Base-by-base conservation (phyloP, 2,113 vertebrate species). In the Pagrus major region DNA sequence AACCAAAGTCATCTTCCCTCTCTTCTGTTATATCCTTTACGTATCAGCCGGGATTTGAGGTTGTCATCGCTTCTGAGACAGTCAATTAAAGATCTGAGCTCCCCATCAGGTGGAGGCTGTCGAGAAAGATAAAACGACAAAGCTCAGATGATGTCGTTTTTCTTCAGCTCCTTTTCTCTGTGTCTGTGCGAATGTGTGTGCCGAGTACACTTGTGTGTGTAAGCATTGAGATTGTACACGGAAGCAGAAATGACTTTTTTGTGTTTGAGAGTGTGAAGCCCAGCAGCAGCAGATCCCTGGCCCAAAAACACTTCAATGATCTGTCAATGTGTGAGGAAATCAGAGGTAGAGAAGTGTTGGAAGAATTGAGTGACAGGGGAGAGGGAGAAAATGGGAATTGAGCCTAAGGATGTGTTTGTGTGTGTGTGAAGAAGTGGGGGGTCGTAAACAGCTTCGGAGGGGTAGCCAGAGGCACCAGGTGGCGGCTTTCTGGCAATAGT, bases 11-110 rank as follows among this genome's bases (percentile, higher is more conserved):
- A 8, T 54, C 41, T 12, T 18, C 7, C 47, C 12, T 61, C 41
- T 65, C 7, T 65, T 64, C 39, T 25, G 1, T 59, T 27, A 21
- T 60, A 23, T 78, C 47, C 42, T 60, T 25, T 3, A 37, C 25
- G 20, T 20, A 77, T 86, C 63, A 78, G 70, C n/a, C 0, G n/a
- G 78, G 69, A 74, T 89, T 91, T 88, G 29, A 84, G 68, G 77
- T 76, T 55, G 49, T 76, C 76, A 41, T 68, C 20, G 12, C 58
- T 66, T 74, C 81, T 21, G 75, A 91, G 80, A 56, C 84, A 83
- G 73, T 89, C 88, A 87, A 84, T 92, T 88, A 91, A 86, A 91
- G 84, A 86, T 89, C 80, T 82, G 71, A 87, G 78, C 67, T 76
- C 44, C 61, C 47, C 60, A 33, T 92, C 77, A 84, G 78, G 70